A percentile compares a stretch with the other conserved stretches of the same genome.
These are phyloP conservation scores for Arion vulgaris DNA, from an alignment of 1,140 invertebrate species.

Conservation along the genomic window DNA sequence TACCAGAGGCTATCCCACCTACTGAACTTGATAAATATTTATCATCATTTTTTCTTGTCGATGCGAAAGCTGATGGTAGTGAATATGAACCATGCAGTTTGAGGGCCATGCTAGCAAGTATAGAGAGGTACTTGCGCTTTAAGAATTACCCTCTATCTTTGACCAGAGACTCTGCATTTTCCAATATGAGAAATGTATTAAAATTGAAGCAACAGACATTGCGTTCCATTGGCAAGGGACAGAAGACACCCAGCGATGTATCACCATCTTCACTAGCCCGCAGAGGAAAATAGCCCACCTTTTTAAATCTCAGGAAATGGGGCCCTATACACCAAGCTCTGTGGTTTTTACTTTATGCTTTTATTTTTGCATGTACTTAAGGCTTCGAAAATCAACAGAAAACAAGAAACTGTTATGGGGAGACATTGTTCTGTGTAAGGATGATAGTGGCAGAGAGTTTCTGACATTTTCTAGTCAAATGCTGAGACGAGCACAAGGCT, in stretches of 20 bases:
- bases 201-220: slow-evolving; percentile 63
- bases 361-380: slow-evolving; percentile 62
- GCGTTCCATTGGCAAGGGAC: slow-evolving; percentile 56
- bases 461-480: slow-evolving; percentile 56
- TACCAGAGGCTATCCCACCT: slow-evolving; percentile 58
- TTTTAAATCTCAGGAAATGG: slow-evolving; percentile 63
- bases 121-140: slow-evolving; percentile 60
- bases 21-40: slow-evolving; percentile 64
- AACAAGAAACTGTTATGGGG: slow-evolving; percentile 68
- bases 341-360: slow-evolving; percentile 65
- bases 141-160: slow-evolving; percentile 62
- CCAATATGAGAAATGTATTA: slow-evolving; percentile 60
- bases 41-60: slow-evolving; percentile 61
- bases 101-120: slow-evolving; percentile 62
- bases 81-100: slow-evolving; percentile 66
- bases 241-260: slow-evolving; percentile 52
- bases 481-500: slow-evolving; percentile 42
- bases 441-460: slow-evolving; percentile 59
- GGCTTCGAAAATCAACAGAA: slow-evolving; percentile 63
- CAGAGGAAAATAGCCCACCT: slow-evolving; percentile 56
- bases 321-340: slow-evolving; percentile 63
- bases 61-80: slow-evolving; percentile 63
- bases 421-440: slow-evolving; percentile 58
- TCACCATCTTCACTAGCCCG: slow-evolving; percentile 50
- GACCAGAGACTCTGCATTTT: slow-evolving; percentile 59